A percentile compares a stretch with the other conserved stretches of the same genome.
phyloP scores from a whole-genome alignment of 1,140 invertebrate genomes.

The Pantala flavescens region DNA sequence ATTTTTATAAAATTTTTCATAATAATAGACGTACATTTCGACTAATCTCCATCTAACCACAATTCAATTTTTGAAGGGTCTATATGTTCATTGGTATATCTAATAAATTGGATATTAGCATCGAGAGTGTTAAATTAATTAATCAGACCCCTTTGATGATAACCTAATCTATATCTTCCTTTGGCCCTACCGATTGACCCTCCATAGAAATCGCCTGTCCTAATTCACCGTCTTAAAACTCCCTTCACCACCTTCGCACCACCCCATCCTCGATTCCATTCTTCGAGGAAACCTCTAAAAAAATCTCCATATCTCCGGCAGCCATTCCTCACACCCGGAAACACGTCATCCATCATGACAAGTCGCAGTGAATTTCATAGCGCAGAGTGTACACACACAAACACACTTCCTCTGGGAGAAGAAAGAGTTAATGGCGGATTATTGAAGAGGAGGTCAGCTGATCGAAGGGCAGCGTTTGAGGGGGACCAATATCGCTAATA shows the following conservation, averaged over 20 bases:
- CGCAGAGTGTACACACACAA: not conserved
- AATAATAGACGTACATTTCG: too few relatives aligned
- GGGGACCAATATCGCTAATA: too few relatives aligned
- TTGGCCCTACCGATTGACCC: not conserved
- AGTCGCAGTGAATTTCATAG: not conserved
- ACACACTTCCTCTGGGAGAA: not conserved
- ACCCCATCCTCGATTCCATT: not conserved
- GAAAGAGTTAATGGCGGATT: not conserved
- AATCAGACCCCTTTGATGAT: too few relatives aligned
- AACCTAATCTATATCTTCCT: too few relatives aligned
- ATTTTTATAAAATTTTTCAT: too few relatives aligned
- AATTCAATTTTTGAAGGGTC: too few relatives aligned
- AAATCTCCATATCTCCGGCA: not conserved
- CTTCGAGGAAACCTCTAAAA: not conserved
- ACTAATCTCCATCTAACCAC: too few relatives aligned
- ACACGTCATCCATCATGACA: not conserved
- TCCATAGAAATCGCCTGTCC: not conserved
- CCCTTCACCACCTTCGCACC: not conserved
- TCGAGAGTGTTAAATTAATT: too few relatives aligned
- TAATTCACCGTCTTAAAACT: not conserved
- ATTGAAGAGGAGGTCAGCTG: not conserved
- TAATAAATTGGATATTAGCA: too few relatives aligned
- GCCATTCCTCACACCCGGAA: not conserved
- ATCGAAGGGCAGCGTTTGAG: not conserved
- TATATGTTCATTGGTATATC: too few relatives aligned